Conservation (phyloP, 2,113 vertebrate genomes). For the Corythornis vintsioides region DNA sequence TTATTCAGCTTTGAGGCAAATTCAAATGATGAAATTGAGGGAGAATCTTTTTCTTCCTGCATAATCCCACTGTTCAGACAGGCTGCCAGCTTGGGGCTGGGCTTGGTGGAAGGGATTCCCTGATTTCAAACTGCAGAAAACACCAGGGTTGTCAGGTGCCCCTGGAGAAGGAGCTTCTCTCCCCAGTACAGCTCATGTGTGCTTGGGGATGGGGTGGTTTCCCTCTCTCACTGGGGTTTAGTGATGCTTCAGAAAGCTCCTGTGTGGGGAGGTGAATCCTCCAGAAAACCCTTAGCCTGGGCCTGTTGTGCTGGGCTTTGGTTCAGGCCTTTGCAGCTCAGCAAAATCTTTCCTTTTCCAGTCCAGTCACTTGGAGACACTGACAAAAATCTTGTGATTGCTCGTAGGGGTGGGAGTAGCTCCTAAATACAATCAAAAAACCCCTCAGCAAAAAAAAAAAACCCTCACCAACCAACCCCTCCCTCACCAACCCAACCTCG, state of each 20-base stretch:
- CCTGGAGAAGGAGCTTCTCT: not conserved
- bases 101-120: not conserved
- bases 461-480: not conserved
- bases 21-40: not conserved
- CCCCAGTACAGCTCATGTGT: fast-evolving
- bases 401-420: not conserved
- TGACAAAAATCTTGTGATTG: not conserved
- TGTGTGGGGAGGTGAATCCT: not conserved
- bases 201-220: not conserved
- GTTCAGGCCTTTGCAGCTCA: not conserved
- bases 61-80: not conserved
- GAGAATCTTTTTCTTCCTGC: not conserved
- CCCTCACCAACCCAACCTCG: not conserved
- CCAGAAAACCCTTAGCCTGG: not conserved
- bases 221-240: not conserved
- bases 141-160: not conserved
- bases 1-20: conserved; percentile 6
- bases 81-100: not conserved
- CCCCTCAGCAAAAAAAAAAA: too few species aligned
- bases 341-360: not conserved
- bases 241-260: not conserved
- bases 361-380: not conserved
- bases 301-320: not conserved
- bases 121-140: not conserved
- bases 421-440: not conserved